Percentiles rank a stretch among this genome's conserved stretches.
Evolutionary conservation across 2,113 vertebrate species (phyloP).

Genomic region (Anolis sagrei): DNA sequence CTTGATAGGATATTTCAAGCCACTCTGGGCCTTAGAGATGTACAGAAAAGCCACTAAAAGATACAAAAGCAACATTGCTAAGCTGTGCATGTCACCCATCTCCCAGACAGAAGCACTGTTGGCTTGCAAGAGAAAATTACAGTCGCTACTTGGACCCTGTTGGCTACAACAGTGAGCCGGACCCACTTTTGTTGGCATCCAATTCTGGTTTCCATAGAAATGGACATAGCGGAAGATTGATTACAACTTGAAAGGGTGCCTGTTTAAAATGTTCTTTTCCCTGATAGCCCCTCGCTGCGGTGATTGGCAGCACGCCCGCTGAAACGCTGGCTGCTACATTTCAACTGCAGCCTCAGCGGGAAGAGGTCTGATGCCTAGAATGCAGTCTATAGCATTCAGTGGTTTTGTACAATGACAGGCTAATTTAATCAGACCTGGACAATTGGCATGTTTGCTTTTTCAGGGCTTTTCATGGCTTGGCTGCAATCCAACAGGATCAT

Average conservation of each 20-base stretch:
- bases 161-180: background rate
- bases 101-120: background rate
- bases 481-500: background rate
- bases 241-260: constrained; percentile 7
- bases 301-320: background rate
- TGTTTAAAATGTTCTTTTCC: constrained; percentile 9
- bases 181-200: background rate
- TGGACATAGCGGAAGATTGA: constrained; percentile 3
- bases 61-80: background rate
- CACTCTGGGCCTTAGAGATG: background rate
- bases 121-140: background rate
- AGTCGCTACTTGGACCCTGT: background rate
- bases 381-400: background rate
- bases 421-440: constrained; percentile 15
- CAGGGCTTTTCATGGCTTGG: background rate
- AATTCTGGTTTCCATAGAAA: constrained; percentile 15
- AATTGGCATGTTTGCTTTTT: constrained; percentile 3
- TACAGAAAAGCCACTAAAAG: background rate
- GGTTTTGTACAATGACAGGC: background rate
- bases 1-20: background rate
- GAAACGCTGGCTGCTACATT: constrained; percentile 16
- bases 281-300: background rate
- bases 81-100: background rate
- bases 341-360: constrained; percentile 4
- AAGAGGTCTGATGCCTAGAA: background rate